Evolutionary conservation across 1,140 invertebrate genomes (phyloP), one percentile per base, ranked within the genome.

Genomic region (Trinorchestia longiramus): DNA sequence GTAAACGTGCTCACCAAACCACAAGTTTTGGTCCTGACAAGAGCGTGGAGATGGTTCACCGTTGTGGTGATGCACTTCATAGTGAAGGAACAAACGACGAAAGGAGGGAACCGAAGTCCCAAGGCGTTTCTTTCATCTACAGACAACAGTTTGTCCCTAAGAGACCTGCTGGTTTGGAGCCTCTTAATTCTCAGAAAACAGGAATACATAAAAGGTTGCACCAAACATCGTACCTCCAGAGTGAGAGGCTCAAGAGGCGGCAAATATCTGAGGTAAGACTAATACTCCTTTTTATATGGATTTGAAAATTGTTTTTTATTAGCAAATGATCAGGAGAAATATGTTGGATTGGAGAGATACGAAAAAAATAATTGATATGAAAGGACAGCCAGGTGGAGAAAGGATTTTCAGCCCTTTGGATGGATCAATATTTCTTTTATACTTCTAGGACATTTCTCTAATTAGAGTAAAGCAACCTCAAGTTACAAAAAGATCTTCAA

Each of bases 101-200:
- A 36, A 77, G 62, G 62, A 77, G 62, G 36, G 15, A 15, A 77
- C 88, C 88, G 0, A 41, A 41, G 17, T 41, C 88, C 23, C 92
- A 94, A 45, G 92, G 92, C 8, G 92, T 94, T 28, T 94, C 92
- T 11, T 94, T 94, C 43, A 94, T 94, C 44, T 94, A 94, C 44
- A 47, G 40, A 15, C 92, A 94, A 90, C 88, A 90, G 41, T 90
- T 90, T 41, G 0, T 90, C 11, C 1, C 88, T 6, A 90, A 43
- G 43, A 90, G 41, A 36, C 3, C 88, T 42, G 3, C 88, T 90
- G 42, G 15, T 3, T 3, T 42, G n/a, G n/a, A 3, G n/a, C 88
- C 41, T 42, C 36, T 43, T 8, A 90, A 42, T 41, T 41, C 88
- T 36, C 88, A 41, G 6, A 17, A 40, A 87, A 15, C 87, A 87